A percentile compares a stretch with the other conserved stretches of the same genome.
Evolutionary conservation across 2,113 vertebrate species (phyloP).

Genomic region (Leptosomus discolor): DNA sequence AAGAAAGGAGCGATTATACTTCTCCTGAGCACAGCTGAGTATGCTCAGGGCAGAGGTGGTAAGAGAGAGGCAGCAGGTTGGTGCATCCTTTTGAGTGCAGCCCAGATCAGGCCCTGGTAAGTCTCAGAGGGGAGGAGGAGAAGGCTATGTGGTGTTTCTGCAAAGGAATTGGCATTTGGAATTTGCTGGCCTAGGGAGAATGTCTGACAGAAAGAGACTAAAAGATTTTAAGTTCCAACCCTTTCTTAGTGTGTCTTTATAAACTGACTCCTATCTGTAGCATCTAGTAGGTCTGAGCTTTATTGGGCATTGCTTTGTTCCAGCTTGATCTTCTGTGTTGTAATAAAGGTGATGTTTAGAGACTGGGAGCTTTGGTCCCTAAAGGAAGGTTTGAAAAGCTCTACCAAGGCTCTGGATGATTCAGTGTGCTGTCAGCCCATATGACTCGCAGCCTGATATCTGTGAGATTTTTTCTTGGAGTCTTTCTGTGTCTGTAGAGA

Average conservation of each 20-base stretch:
- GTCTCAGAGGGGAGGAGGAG: not conserved
- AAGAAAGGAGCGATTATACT: not conserved
- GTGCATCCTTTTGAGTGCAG: rapidly evolving
- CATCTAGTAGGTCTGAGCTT: not conserved
- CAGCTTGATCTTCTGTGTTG: not conserved
- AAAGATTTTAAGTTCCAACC: not conserved
- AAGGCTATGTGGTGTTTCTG: not conserved
- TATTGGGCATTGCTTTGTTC: not conserved
- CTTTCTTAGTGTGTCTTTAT: not conserved
- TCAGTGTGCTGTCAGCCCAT: not conserved
- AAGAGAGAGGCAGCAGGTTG: not conserved
- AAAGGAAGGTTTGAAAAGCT: not conserved
- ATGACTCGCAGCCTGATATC: not conserved
- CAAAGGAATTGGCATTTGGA: not conserved
- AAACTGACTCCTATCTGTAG: not conserved
- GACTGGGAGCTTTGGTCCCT: not conserved
- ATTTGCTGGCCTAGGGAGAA: not conserved
- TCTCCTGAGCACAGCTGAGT: not conserved
- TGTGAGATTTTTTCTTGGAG: not conserved
- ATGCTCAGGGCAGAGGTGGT: not conserved
- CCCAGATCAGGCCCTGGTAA: not conserved
- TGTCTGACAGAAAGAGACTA: not conserved
- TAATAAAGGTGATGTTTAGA: not conserved
- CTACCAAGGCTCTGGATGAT: not conserved
- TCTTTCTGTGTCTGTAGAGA: not conserved